A percentile compares a stretch with the other conserved stretches of the same genome.
Evolutionary conservation across 2,113 vertebrate species (phyloP).

Genomic region (Hydrochoerus hydrochaeris): DNA sequence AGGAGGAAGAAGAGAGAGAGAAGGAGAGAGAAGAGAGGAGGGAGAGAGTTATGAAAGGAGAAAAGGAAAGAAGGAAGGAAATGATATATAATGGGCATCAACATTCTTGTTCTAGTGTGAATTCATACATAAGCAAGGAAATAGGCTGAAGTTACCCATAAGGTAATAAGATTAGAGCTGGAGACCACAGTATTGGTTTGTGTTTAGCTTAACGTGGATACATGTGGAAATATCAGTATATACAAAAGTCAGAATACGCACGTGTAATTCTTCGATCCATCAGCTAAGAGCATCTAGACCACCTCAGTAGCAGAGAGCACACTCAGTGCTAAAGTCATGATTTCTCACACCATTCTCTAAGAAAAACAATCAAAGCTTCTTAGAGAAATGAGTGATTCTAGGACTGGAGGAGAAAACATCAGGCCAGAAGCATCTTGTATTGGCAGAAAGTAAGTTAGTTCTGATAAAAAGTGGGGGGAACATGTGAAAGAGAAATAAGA

Average conservation of each 20-base stretch:
- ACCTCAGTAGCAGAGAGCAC: not conserved
- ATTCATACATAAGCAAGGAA: not conserved
- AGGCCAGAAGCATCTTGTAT: not conserved
- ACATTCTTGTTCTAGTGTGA: not conserved
- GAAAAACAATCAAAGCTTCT: not conserved
- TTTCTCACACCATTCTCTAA: constrained; percentile 9
- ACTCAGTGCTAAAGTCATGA: not conserved
- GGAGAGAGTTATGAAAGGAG: not conserved
- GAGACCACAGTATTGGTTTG: not conserved
- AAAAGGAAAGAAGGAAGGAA: not conserved
- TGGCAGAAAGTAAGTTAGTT: not conserved
- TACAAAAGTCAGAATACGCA: not conserved
- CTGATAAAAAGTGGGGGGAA: not conserved
- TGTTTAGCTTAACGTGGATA: not conserved
- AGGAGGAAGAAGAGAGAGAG: not conserved
- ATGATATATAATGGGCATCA: not conserved
- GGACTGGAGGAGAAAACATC: not conserved
- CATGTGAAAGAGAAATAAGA: not conserved
- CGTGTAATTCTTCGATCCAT: not conserved
- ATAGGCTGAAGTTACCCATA: not conserved
- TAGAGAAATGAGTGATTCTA: not conserved
- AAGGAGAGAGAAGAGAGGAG: not conserved
- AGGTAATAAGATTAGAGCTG: not conserved
- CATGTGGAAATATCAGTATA: not conserved
- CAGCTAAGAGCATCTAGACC: not conserved